phyloP scores from a whole-genome alignment of 2,113 vertebrate genomes.

The Saccopteryx leptura region DNA sequence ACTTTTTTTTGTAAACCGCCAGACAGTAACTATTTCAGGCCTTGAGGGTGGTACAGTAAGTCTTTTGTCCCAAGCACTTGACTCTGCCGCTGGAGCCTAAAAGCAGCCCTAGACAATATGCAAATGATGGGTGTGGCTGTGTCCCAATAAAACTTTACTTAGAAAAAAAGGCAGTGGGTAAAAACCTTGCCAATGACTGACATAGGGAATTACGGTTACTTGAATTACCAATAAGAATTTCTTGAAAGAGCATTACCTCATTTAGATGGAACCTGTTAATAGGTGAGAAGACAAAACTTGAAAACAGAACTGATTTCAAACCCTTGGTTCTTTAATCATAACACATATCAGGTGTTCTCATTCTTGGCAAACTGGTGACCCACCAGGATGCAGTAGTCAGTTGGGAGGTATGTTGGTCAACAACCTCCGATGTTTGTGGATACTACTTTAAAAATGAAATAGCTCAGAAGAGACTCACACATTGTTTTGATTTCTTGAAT shows the following conservation, averaged over 20 bases:
- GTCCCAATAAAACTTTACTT: constrained; percentile 17
- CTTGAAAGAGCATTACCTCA: neutral
- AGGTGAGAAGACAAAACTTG: neutral
- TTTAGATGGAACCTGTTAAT: neutral
- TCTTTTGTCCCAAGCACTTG: neutral
- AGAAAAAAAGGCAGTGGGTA: neutral
- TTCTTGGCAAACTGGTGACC: neutral
- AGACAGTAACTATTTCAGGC: neutral
- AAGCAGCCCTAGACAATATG: neutral
- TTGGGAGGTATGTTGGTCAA: neutral
- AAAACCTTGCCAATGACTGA: neutral
- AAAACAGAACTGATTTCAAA: constrained; percentile 48
- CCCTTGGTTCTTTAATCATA: neutral
- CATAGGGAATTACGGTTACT: neutral
- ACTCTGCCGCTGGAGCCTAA: neutral
- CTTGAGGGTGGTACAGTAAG: neutral
- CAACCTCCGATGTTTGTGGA: constrained; percentile 3
- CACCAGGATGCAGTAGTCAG: neutral
- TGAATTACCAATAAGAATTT: constrained; percentile 35
- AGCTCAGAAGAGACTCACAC: neutral
- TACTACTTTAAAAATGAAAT: constrained; percentile 20
- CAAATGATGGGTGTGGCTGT: neutral
- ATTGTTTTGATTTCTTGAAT: constrained; percentile 18
- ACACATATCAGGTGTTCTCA: neutral
- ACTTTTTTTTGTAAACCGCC: constrained; percentile 8